A percentile compares a stretch with the other conserved stretches of the same genome.
Conservation (phyloP, 2,113 vertebrate species). For the Pandion haliaetus region DNA sequence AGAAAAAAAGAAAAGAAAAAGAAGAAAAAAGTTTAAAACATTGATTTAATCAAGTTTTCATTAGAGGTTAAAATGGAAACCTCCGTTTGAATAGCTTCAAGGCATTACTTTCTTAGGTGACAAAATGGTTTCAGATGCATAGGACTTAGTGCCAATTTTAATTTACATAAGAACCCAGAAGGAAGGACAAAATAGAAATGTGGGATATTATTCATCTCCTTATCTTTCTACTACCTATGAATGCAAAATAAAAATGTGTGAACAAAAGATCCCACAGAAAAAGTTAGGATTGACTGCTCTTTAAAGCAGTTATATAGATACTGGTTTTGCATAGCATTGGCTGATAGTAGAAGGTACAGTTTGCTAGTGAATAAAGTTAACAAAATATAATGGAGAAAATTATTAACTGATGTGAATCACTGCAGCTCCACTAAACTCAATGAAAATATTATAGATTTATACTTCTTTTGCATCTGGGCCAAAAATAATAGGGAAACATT, state of each 20-base stretch:
- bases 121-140: constrained; percentile 21
- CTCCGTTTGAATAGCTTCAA: neutral
- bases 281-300: neutral
- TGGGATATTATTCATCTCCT: constrained; percentile 39
- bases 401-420: neutral
- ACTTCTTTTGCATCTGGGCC: neutral
- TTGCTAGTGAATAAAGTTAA: neutral
- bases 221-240: constrained; percentile 38
- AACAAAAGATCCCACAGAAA: constrained; percentile 37
- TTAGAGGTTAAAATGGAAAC: constrained; percentile 11
- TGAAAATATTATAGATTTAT: neutral
- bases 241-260: constrained; percentile 41
- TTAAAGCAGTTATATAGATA: neutral
- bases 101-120: constrained; percentile 49
- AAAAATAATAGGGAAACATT: neutral
- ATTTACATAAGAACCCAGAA: constrained; percentile 37
- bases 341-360: neutral
- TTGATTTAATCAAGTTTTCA: constrained; percentile 18
- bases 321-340: neutral
- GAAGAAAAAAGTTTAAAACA: neutral
- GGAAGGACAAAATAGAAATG: constrained; percentile 12
- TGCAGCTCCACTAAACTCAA: neutral
- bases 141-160: constrained; percentile 51
- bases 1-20: neutral
- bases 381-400: neutral